Evolutionary conservation across 2,113 vertebrate genomes (phyloP).

Genomic region (Apteryx owenii): DNA sequence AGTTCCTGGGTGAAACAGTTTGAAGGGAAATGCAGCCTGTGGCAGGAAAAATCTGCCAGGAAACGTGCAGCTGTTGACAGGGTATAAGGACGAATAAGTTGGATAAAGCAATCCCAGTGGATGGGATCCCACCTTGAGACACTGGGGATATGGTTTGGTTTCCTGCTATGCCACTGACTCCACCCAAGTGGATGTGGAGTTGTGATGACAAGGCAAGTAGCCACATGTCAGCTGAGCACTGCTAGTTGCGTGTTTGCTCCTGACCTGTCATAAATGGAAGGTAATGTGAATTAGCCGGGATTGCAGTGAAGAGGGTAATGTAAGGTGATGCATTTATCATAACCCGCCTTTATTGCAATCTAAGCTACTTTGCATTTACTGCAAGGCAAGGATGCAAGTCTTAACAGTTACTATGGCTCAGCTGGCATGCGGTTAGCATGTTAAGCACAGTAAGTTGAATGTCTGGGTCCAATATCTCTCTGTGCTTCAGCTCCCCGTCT

Average conservation of each 20-base stretch:
- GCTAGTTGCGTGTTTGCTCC: not conserved
- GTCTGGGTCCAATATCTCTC: conserved; percentile 53
- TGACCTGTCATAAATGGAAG: not conserved
- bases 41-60: not conserved
- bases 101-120: not conserved
- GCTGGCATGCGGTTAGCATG: conserved; percentile 8
- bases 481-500: conserved; percentile 41
- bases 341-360: not conserved
- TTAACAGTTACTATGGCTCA: not conserved
- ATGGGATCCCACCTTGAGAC: not conserved
- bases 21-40: not conserved
- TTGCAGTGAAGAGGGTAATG: not conserved
- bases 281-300: not conserved
- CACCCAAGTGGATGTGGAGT: not conserved
- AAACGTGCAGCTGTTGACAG: not conserved
- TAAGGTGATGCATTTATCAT: not conserved
- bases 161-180: not conserved
- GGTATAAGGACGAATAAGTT: not conserved
- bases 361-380: not conserved
- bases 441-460: conserved; percentile 25
- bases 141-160: not conserved
- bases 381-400: conserved; percentile 34
- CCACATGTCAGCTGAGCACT: not conserved
- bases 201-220: not conserved
- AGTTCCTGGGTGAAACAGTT: not conserved